A percentile compares a stretch with the other conserved stretches of the same genome.
These are phyloP conservation scores for Grantiella picta DNA, from an alignment of 2,113 vertebrate species.

Conservation along the genomic window DNA sequence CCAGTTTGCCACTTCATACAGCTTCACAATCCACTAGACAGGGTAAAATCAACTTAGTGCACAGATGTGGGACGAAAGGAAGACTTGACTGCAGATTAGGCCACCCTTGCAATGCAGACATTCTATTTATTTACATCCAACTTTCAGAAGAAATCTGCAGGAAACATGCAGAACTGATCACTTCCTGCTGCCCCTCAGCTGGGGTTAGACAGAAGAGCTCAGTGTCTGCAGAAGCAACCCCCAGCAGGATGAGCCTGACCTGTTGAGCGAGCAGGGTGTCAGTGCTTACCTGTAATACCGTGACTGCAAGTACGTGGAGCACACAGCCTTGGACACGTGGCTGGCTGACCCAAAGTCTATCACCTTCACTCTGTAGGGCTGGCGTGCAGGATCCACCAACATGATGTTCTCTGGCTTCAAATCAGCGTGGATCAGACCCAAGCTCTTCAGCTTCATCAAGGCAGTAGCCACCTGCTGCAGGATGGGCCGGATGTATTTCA, in stretches of 20 bases:
- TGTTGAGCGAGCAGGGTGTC: accelerated
- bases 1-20: background rate
- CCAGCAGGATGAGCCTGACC: background rate
- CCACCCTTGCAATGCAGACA: background rate
- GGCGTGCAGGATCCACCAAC: conserved; percentile 92
- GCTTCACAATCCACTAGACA: background rate
- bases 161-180: background rate
- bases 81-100: background rate
- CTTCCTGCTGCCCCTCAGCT: background rate
- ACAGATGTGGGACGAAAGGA: background rate
- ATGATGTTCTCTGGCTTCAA: conserved; percentile 98
- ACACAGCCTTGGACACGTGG: conserved; percentile 96
- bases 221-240: background rate
- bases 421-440: conserved; percentile 95
- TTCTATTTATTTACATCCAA: background rate
- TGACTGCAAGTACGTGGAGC: conserved; percentile 95
- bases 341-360: conserved; percentile 98
- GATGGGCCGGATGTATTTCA: conserved; percentile 94
- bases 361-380: conserved; percentile 96
- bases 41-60: background rate
- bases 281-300: conserved; percentile 90
- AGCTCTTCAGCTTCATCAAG: conserved; percentile 94
- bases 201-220: background rate
- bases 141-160: background rate
- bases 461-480: conserved; percentile 96